Evolutionary conservation across 1,140 invertebrate genomes (phyloP), one percentile per base, ranked within the genome.

Genomic region (Macrobrachium rosenbergii): DNA sequence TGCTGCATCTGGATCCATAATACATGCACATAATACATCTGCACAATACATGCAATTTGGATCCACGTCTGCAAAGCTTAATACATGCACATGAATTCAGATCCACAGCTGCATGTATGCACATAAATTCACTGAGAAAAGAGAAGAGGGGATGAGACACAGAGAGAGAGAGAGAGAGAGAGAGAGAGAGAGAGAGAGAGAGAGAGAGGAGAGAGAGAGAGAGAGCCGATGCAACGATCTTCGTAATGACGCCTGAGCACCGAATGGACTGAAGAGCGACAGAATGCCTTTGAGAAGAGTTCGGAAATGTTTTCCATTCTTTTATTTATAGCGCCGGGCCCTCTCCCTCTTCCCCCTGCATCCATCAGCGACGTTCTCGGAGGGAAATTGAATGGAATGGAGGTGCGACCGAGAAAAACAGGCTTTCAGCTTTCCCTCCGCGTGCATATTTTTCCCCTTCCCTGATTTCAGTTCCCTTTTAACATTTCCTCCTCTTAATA

Each of bases 121-220:
- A 5, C 19, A 73, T 19, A 7, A 28, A 73, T 19, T 21, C 19
- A 5, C 2, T 21, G 69, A 7, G 2, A 73, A 28, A 73, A 28
- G 28, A 28, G 28, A 28, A 73, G 69, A 73, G 69, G 28, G 69
- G 28, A 28, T 21, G 69, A 73, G 69, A 73, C 19, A 73, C 2
- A 73, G 69, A 73, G 3, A 73, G 69, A 73, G 69, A 73, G 3
- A 73, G 69, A 73, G 69, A 75, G 2, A 75, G 72, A 75, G 23
- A 75, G 21, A 75, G 23, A 43, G 2, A 75, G 72, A 75, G 7
- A 75, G 21, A 75, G 7, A 23, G 72, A 75, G 21, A 10, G 72
- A n/a, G 7, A 75, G 28, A 75, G 10, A 5, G 10, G 72, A 75
- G 72, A 75, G 23, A 75, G 2, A 37, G 7, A 58, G 23, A 10